These are phyloP conservation scores for Cichlasoma orientale DNA, from an alignment of 2,797 vertebrate genomes.

Conservation along the genomic window DNA sequence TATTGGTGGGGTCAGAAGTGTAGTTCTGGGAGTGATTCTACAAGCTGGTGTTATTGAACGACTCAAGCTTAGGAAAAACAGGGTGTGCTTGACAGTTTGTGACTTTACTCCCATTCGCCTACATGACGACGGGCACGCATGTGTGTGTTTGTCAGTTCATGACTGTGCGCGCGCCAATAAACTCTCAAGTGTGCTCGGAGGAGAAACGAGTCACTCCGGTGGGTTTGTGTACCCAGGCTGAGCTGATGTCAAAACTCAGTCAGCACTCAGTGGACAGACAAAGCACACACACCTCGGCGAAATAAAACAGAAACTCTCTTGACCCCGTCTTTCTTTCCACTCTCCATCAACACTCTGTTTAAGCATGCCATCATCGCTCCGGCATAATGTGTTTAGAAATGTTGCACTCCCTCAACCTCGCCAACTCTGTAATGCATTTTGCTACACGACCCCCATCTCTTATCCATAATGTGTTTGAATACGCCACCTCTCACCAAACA, in stretches of 20 bases:
- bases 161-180: conserved; percentile 19
- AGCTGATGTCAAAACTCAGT: conserved; percentile 78
- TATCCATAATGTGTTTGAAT: conserved; percentile 75
- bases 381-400: conserved; percentile 82
- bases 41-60: conserved; percentile 48
- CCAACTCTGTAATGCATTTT: conserved; percentile 77
- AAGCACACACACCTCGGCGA: conserved; percentile 68
- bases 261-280: conserved; percentile 64
- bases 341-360: conserved; percentile 76
- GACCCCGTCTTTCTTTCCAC: conserved; percentile 58
- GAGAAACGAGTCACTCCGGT: conserved; percentile 46
- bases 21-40: conserved; percentile 46
- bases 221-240: conserved; percentile 75
- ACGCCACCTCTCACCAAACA: conserved; percentile 71
- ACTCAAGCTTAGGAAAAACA: conserved; percentile 12
- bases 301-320: conserved; percentile 80
- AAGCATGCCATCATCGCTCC: conserved; percentile 71
- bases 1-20: conserved; percentile 56
- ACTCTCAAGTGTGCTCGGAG: conserved; percentile 37
- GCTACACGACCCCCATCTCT: conserved; percentile 61
- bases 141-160: conserved; percentile 2
- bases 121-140: neutral
- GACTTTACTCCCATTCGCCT: neutral
- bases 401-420: conserved; percentile 72
- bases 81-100: conserved; percentile 8